Evolutionary conservation across 2,888 invertebrate genomes (phyloP), one percentile per base, ranked within the genome.

Genomic region (Spodoptera littoralis): DNA sequence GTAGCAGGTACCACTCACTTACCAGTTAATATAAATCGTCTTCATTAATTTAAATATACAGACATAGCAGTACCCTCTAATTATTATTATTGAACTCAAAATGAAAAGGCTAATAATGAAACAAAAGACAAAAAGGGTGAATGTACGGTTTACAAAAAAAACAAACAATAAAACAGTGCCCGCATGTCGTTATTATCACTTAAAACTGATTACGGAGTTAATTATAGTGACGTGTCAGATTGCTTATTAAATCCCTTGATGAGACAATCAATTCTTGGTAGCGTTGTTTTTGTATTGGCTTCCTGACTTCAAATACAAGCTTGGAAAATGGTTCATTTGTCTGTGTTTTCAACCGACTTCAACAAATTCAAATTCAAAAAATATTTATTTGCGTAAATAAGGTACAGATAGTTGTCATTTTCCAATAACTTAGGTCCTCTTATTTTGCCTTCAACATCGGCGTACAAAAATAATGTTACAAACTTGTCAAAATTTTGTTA

Each of bases 131-230:
- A 88, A 36, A 88, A 84, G 90, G 91, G 90, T 91, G 87, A 89
- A 88, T 56, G 89, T 70, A 83, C 89, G 83, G 43, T 82, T 80
- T 73, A 84, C 87, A 83, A 84, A 89, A 90, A 88, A 86, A 88
- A 73, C 82, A 86, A 86, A 86, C 90, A 91, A 86, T 84, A 84
- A 41, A 61, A 74, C 71, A 74, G 80, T 76, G 77, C 93, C 93
- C 92, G 93, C 92, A 92, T 93, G 92, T 89, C 92, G 91, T 93
- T 92, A 92, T 88, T 89, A 90, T 89, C 92, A 92, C 90, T 93
- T 92, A 92, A 87, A 87, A 89, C 88, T 88, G 90, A 92, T 92
- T 91, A 92, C 83, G 82, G 81, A 85, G 86, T 91, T 93, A 93
- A 93, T 93, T 92, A 93, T 87, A 85, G 81, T 87, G 87, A 88